These are phyloP conservation scores for Agrotis ipsilon DNA, from an alignment of 2,888 invertebrate genomes.

Conservation along the genomic window DNA sequence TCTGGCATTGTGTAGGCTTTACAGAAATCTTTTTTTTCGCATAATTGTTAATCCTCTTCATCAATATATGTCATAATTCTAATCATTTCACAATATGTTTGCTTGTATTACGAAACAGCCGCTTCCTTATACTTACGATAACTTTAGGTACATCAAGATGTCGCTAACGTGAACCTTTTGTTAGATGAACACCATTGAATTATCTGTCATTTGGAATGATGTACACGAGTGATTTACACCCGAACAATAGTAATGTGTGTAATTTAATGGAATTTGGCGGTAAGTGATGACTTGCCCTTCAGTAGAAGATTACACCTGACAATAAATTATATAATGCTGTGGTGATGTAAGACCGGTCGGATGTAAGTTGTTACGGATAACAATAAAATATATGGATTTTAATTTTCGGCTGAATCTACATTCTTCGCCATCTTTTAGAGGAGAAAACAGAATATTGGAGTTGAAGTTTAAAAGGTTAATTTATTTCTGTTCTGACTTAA, in stretches of 20 bases:
- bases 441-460: too few relatives aligned
- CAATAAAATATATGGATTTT: background rate
- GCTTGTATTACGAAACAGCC: slow-evolving; percentile 68
- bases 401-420: background rate
- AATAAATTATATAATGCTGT: slow-evolving; percentile 47
- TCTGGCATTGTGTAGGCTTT: too few relatives aligned
- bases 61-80: too few relatives aligned
- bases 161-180: slow-evolving; percentile 60
- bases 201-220: slow-evolving; percentile 59
- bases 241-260: slow-evolving; percentile 64
- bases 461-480: too few relatives aligned
- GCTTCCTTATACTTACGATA: slow-evolving; percentile 64
- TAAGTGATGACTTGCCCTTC: slow-evolving; percentile 57
- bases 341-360: slow-evolving; percentile 30
- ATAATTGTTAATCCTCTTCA: too few relatives aligned
- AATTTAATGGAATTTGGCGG: slow-evolving; percentile 57
- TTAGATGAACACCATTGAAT: slow-evolving; percentile 60
- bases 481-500: too few relatives aligned
- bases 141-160: slow-evolving; percentile 49
- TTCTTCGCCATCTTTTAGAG: too few relatives aligned
- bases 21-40: background rate
- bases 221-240: slow-evolving; percentile 39
- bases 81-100: too few relatives aligned
- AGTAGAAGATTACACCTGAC: slow-evolving; percentile 27
- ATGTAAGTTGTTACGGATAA: background rate